Percentiles rank a stretch among this genome's conserved stretches.
These are phyloP conservation scores for Mionectes macconnelli DNA, from an alignment of 2,113 vertebrate species.

Conservation along the genomic window DNA sequence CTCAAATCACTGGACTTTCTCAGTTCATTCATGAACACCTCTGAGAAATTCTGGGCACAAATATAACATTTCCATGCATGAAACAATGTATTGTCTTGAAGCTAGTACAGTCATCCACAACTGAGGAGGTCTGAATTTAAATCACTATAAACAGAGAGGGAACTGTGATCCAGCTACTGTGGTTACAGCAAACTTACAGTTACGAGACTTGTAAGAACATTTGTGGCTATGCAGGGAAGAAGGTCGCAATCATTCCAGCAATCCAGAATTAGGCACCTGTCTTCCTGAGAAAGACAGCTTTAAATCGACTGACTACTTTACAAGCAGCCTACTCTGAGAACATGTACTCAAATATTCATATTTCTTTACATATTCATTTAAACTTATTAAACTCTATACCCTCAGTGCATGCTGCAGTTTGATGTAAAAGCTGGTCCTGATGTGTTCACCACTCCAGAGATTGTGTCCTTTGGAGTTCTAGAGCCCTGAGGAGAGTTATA, in stretches of 20 bases:
- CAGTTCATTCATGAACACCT: neutral
- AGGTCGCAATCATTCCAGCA: neutral
- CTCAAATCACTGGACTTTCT: neutral
- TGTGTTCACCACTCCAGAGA: neutral
- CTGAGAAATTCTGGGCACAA: constrained; percentile 8
- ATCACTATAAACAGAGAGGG: neutral
- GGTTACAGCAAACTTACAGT: neutral
- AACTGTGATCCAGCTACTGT: neutral
- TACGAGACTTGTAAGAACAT: neutral
- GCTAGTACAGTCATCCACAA: neutral
- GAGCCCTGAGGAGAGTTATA: neutral
- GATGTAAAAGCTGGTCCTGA: neutral
- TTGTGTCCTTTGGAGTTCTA: neutral
- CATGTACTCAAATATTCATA: neutral
- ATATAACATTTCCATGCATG: neutral
- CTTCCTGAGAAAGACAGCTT: neutral
- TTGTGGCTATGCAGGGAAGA: neutral
- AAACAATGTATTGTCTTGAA: neutral
- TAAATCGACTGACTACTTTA: neutral
- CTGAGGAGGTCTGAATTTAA: constrained; percentile 2
- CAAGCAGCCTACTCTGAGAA: neutral
- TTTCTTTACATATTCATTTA: neutral
- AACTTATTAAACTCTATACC: accelerated
- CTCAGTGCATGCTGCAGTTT: neutral
- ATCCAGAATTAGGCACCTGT: neutral